Base-by-base conservation (phyloP, 2,888 invertebrate species). In the Saturnia pavonia region DNA sequence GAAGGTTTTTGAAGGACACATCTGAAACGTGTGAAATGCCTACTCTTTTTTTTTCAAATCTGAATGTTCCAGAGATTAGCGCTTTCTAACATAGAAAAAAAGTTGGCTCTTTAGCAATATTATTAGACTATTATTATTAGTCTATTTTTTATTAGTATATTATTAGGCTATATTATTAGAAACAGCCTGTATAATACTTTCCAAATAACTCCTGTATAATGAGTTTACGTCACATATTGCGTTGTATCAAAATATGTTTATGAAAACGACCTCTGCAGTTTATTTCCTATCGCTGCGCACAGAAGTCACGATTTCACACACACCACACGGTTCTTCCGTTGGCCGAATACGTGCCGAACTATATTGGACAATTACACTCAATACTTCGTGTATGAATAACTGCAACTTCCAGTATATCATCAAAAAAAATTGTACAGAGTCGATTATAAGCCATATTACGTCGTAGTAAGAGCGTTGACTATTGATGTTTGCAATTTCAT, bases 291-390 rank as follows among this genome's bases (percentile, higher is more conserved):
- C 72, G 34, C 69, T 68, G 63, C 68, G 45, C 45, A 45, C 25
- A 63, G 65, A 57, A 42, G 42, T 65, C 66, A 34, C 60, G 51
- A 70, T 70, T 70, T 72, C 70, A 54, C 68, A 66, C 65, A 72
- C 34, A 54, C 67, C 63, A 69, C 68, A 48, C 69, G 65, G 68
- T 68, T 54, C 65, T 54, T 25, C 65, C 63, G 19, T 65, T 65
- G 68, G 45, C 70, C 70, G 67, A 67, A 57, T 72, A 63, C 70
- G 71, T 75, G 71, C 76, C 71, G 77, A 75, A 72, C 74, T 81
- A 86, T 82, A 89, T 88, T 88, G 87, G 88, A 83, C 89, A 90
- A 91, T 91, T 91, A 90, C 87, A 84, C 79, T 82, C 90, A 90
- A 90, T 91, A 86, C 80, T 79, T 77, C 83, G 80, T 82, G 85